A percentile compares a stretch with the other conserved stretches of the same genome.
Conservation (phyloP, 1,140 invertebrate species). For the Drosophila burlai region DNA sequence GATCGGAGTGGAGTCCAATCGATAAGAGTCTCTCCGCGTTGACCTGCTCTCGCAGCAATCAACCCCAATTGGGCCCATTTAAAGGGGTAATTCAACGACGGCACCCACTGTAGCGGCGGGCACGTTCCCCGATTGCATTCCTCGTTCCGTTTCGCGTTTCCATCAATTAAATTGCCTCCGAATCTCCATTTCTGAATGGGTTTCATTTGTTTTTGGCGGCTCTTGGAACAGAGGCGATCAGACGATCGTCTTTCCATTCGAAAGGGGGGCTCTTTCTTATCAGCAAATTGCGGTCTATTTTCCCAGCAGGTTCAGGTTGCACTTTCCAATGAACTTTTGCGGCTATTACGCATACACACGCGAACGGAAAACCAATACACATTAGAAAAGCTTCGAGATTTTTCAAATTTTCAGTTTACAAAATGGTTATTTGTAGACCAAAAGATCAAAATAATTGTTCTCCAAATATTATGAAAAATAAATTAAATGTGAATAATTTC, state of each 20-base stretch:
- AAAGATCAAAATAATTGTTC: neutral
- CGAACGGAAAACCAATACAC: constrained; percentile 2
- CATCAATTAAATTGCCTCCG: constrained; percentile 38
- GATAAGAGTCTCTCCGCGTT: constrained; percentile 25
- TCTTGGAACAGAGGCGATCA: constrained; percentile 15
- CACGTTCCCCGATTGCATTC: constrained; percentile 35
- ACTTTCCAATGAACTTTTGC: constrained; percentile 76
- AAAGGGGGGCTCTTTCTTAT: constrained; percentile 58
- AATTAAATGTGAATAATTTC: too few relatives aligned
- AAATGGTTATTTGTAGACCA: neutral
- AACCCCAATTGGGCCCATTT: constrained; percentile 18
- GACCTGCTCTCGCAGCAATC: constrained; percentile 2
- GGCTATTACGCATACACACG: constrained; percentile 46
- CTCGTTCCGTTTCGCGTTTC: constrained; percentile 15
- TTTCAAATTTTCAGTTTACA: neutral
- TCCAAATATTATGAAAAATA: neutral
- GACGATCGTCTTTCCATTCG: constrained; percentile 51
- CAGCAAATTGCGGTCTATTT: constrained; percentile 75
- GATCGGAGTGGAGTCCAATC: constrained; percentile 22
- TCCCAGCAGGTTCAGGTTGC: constrained; percentile 71
- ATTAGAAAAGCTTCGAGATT: neutral
- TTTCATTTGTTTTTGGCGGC: constrained; percentile 29
- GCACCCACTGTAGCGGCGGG: constrained; percentile 31
- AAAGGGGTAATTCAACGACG: constrained; percentile 23
- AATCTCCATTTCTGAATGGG: constrained; percentile 22